A percentile compares a stretch with the other conserved stretches of the same genome.
Evolutionary conservation across 2,797 vertebrate genomes (phyloP).

Genomic region (Garrulus glandarius): DNA sequence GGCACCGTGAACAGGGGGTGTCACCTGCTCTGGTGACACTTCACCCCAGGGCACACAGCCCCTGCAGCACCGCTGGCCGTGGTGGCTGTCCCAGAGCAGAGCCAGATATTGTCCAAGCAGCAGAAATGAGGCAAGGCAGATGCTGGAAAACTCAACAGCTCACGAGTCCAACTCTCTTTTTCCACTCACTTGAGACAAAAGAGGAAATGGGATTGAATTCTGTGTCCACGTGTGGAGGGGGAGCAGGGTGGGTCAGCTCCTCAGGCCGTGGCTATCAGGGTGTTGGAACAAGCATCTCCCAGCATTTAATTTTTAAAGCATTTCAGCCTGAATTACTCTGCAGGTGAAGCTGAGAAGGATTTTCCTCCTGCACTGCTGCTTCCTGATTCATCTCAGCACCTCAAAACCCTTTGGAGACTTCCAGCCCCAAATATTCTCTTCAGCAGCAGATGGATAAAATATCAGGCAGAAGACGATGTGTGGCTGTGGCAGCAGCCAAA

Average conservation of each 20-base stretch:
- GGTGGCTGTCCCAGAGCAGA: background rate
- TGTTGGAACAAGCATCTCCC: background rate
- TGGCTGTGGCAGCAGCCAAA: slow-evolving; percentile 37
- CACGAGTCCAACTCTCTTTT: background rate
- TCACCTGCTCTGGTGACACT: background rate
- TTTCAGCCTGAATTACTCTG: background rate
- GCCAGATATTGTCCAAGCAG: background rate
- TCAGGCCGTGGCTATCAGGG: background rate
- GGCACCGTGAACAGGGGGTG: fast-evolving
- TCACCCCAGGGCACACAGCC: background rate
- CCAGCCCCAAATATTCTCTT: background rate
- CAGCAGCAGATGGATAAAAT: slow-evolving; percentile 36
- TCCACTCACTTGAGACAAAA: background rate
- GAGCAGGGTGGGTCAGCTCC: background rate
- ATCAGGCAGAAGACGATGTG: background rate
- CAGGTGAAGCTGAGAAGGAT: background rate
- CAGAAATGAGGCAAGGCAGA: background rate
- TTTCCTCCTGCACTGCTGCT: background rate
- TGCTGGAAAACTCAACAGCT: background rate
- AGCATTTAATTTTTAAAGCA: background rate
- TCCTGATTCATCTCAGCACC: background rate
- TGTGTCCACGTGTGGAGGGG: background rate
- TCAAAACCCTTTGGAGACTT: background rate
- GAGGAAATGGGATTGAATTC: background rate
- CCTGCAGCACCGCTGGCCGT: background rate